Percentiles rank a stretch among this genome's conserved stretches.
These are phyloP conservation scores for Mythimna pallens DNA, from an alignment of 2,888 invertebrate genomes.

Conservation along the genomic window DNA sequence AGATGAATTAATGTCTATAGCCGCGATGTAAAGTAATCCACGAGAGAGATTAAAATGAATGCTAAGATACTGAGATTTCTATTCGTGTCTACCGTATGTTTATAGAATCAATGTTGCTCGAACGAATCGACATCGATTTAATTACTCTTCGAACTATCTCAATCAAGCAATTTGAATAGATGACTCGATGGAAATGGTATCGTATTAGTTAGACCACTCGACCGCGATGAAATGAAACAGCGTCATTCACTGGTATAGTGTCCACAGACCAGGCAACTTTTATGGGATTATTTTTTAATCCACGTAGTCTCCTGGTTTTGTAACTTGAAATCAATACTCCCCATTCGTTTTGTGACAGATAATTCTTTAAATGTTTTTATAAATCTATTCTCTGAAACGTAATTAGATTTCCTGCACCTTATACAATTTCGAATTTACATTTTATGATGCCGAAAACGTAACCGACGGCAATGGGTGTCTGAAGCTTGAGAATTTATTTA, in stretches of 20 bases:
- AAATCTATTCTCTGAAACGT: not conserved
- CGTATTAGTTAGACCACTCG: slow-evolving; percentile 73
- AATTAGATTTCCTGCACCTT: slow-evolving; percentile 28
- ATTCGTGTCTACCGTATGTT: slow-evolving; percentile 49
- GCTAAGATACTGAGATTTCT: slow-evolving; percentile 38
- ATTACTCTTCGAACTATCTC: slow-evolving; percentile 73
- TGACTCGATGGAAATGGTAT: slow-evolving; percentile 69
- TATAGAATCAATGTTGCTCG: slow-evolving; percentile 51
- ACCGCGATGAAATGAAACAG: slow-evolving; percentile 69
- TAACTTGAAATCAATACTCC: slow-evolving; percentile 3
- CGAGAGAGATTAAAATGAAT: slow-evolving; percentile 51
- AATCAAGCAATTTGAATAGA: slow-evolving; percentile 71
- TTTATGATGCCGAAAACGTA: slow-evolving; percentile 42
- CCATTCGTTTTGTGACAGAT: not conserved
- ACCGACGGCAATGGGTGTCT: slow-evolving; percentile 33
- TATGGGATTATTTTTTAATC: slow-evolving; percentile 19
- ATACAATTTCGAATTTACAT: slow-evolving; percentile 35
- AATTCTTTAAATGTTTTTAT: slow-evolving; percentile 20
- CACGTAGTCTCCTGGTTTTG: not conserved
- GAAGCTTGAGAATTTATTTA: slow-evolving; percentile 48
- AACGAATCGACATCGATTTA: slow-evolving; percentile 68
- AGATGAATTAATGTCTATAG: slow-evolving; percentile 26
- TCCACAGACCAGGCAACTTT: slow-evolving; percentile 12
- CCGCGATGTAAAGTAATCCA: slow-evolving; percentile 19
- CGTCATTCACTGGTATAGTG: slow-evolving; percentile 66